Conservation (phyloP, 2,888 invertebrate genomes). For the Watsonalla binaria region DNA sequence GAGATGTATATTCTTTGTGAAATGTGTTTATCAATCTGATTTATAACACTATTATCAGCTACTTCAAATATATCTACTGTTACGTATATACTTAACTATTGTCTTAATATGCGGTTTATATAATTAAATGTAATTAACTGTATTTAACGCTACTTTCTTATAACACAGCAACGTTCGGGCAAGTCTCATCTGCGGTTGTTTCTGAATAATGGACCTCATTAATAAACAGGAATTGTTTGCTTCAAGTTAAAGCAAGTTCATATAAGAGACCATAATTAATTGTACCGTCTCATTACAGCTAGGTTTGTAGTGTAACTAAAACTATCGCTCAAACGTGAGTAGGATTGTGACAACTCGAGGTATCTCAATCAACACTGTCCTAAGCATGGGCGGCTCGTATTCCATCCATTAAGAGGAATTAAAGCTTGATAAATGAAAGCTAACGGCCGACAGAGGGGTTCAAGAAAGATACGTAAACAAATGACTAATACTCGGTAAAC, state of each 20-base stretch:
- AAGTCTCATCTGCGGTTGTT: conserved; percentile 68
- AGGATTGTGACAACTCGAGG: conserved; percentile 29
- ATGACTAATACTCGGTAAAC: too few species aligned
- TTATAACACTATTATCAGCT: too few species aligned
- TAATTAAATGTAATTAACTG: conserved; percentile 17
- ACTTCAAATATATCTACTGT: too few species aligned
- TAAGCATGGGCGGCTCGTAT: conserved; percentile 6
- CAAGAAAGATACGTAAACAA: neutral
- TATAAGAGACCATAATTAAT: conserved; percentile 66
- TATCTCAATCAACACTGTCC: conserved; percentile 5
- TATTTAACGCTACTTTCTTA: conserved; percentile 54
- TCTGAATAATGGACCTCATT: conserved; percentile 70
- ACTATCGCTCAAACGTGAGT: conserved; percentile 56
- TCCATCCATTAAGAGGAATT: neutral
- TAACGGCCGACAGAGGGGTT: neutral
- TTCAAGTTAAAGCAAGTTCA: conserved; percentile 50
- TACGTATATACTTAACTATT: too few species aligned
- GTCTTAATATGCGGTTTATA: too few species aligned
- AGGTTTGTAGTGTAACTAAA: conserved; percentile 37
- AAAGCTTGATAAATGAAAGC: neutral
- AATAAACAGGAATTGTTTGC: conserved; percentile 65
- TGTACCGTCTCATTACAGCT: conserved; percentile 45
- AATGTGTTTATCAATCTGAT: too few species aligned
- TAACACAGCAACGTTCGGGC: conserved; percentile 51
- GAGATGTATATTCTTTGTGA: too few species aligned